phyloP scores from a whole-genome alignment of 2,797 vertebrate species.

The Choloepus didactylus region DNA sequence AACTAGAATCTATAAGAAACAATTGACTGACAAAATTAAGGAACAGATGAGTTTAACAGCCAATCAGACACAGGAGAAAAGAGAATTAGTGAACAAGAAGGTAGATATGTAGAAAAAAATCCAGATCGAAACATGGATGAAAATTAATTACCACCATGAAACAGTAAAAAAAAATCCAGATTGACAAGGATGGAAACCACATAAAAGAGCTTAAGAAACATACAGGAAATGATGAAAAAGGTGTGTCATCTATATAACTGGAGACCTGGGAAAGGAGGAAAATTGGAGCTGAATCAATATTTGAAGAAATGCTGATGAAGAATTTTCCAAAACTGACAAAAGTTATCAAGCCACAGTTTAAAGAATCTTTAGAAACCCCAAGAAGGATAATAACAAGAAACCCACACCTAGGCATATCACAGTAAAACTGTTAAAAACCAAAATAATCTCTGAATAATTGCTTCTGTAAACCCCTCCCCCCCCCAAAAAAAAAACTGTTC shows the following conservation, averaged over 20 bases:
- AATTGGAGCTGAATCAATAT: not conserved
- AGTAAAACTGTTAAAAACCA: not conserved
- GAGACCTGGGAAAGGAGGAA: not conserved
- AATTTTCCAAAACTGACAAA: slow-evolving; percentile 2
- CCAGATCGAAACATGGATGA: not conserved
- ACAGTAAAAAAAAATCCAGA: not conserved
- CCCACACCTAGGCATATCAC: not conserved
- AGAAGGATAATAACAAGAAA: not conserved
- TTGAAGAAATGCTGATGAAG: slow-evolving; percentile 32
- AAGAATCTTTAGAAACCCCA: not conserved
- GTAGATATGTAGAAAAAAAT: not conserved
- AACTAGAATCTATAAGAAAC: not conserved
- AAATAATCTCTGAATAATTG: not conserved
- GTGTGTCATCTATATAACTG: not conserved
- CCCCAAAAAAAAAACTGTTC: not conserved
- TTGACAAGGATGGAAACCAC: not conserved
- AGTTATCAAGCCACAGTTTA: not conserved
- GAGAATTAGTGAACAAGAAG: not conserved
- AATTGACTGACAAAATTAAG: not conserved
- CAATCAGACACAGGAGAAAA: not conserved
- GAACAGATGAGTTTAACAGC: not conserved
- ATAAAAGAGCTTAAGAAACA: not conserved
- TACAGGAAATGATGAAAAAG: not conserved
- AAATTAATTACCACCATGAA: slow-evolving; percentile 15
- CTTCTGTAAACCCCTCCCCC: not conserved